Conservation (phyloP, 2,113 vertebrate species). For the Tachycineta bicolor region DNA sequence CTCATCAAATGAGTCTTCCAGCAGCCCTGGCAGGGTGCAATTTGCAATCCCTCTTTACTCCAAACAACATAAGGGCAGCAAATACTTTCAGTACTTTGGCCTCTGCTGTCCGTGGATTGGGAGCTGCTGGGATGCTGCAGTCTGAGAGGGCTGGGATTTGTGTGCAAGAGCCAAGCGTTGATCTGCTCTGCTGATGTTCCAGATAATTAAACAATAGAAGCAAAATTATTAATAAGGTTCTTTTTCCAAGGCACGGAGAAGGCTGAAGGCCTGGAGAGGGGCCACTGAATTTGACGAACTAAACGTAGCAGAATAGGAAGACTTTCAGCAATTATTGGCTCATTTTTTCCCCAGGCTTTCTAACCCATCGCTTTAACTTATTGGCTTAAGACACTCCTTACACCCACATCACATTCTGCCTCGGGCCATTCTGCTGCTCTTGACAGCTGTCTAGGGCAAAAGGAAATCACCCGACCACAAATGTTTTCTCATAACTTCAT, state of each 20-base stretch:
- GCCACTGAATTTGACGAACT: conserved; percentile 8
- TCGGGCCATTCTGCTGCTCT: conserved; percentile 39
- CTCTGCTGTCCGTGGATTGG: not conserved
- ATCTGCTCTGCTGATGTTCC: not conserved
- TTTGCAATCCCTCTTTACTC: not conserved
- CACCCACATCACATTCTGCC: conserved; percentile 46
- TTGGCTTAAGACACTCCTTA: not conserved
- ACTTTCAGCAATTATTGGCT: conserved; percentile 43
- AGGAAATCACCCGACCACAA: conserved; percentile 45
- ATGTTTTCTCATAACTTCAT: conserved; percentile 32
- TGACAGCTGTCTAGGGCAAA: conserved; percentile 59
- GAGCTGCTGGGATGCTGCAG: not conserved
- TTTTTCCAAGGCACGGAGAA: not conserved
- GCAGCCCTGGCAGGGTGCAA: not conserved
- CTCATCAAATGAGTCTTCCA: not conserved
- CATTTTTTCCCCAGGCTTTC: conserved; percentile 7
- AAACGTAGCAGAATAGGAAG: conserved; percentile 20
- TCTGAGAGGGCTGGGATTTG: not conserved
- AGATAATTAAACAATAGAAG: conserved; percentile 21
- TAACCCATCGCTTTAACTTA: not conserved
- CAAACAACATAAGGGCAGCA: not conserved
- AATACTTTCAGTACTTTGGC: not conserved
- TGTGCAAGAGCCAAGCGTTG: not conserved
- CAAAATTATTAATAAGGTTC: not conserved
- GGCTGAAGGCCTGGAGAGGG: conserved; percentile 6